A percentile compares a stretch with the other conserved stretches of the same genome.
Conservation (phyloP, 1,140 invertebrate species). For the Meloidogyne floridensis region DNA sequence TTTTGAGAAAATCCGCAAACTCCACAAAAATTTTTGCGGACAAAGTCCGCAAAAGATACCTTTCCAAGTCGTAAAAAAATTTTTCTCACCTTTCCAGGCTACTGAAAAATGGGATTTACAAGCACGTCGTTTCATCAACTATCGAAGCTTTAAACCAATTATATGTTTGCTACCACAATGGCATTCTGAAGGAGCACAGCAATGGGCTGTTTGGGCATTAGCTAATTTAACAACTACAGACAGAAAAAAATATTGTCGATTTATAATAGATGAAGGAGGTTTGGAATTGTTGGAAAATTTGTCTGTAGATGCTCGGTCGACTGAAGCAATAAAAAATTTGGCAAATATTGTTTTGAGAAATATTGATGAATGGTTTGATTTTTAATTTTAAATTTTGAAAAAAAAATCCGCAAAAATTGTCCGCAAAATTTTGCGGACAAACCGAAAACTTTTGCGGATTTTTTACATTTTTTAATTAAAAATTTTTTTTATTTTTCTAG, state of each 20-base stretch:
- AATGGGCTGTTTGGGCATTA: conserved; percentile 83
- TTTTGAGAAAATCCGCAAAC: too few relatives aligned
- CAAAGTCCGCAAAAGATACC: neutral
- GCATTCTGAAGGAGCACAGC: conserved; percentile 54
- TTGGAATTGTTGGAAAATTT: conserved; percentile 76
- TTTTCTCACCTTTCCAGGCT: conserved; percentile 68
- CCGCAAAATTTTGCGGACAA: too few relatives aligned
- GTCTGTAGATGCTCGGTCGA: conserved; percentile 64
- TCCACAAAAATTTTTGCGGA: neutral
- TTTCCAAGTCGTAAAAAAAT: neutral
- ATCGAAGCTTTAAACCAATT: conserved; percentile 72
- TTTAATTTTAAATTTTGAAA: too few relatives aligned
- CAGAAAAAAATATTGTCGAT: conserved; percentile 82
- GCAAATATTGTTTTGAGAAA: conserved; percentile 31
- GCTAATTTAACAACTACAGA: conserved; percentile 80
- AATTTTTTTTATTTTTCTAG: neutral
- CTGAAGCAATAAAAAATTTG: conserved; percentile 21
- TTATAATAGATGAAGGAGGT: conserved; percentile 84
- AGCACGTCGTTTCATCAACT: conserved; percentile 90
- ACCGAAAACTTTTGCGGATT: too few relatives aligned
- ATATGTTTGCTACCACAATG: conserved; percentile 54
- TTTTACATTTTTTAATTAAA: neutral
- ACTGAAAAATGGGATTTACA: conserved; percentile 84
- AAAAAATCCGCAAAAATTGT: too few relatives aligned
- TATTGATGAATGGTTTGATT: conserved; percentile 29